Percentiles rank a stretch among this genome's conserved stretches.
These are phyloP conservation scores for Carcina quercana DNA, from an alignment of 2,888 invertebrate species.

Conservation along the genomic window DNA sequence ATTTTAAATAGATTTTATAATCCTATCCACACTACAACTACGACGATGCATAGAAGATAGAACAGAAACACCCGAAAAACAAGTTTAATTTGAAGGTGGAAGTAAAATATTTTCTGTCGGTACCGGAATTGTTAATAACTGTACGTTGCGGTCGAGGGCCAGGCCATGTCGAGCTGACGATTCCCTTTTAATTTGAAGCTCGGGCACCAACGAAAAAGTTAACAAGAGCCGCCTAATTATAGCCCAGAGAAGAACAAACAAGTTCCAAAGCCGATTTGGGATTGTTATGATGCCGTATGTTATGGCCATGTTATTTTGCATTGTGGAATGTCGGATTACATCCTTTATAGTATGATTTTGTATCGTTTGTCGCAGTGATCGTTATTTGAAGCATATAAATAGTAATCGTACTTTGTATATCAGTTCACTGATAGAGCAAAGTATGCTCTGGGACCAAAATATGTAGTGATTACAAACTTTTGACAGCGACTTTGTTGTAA, in stretches of 20 bases:
- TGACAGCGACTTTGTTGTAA: too few relatives aligned
- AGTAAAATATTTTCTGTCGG: constrained; percentile 69
- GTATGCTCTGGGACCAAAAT: too few relatives aligned
- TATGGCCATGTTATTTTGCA: constrained; percentile 33
- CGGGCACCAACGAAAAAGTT: constrained; percentile 25
- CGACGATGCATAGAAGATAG: constrained; percentile 40
- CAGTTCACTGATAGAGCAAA: too few relatives aligned
- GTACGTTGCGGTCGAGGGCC: constrained; percentile 55
- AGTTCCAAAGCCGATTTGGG: constrained; percentile 40
- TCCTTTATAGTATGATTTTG: too few relatives aligned
- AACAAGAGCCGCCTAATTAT: constrained; percentile 71
- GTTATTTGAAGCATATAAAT: too few relatives aligned
- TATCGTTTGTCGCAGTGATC: too few relatives aligned
- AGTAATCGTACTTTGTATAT: too few relatives aligned
- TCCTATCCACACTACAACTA: constrained; percentile 38
- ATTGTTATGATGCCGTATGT: constrained; percentile 56
- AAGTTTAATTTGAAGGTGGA: constrained; percentile 71
- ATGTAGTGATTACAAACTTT: too few relatives aligned
- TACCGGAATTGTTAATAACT: constrained; percentile 71
- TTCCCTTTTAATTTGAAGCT: constrained; percentile 25
- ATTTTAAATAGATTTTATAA: too few relatives aligned
- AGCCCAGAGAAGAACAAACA: constrained; percentile 64
- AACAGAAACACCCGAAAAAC: constrained; percentile 57
- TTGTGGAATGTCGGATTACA: too few relatives aligned
- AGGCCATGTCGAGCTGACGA: constrained; percentile 36